Evolutionary conservation across 2,113 vertebrate genomes (phyloP).

Genomic region (Regulus satrapa): DNA sequence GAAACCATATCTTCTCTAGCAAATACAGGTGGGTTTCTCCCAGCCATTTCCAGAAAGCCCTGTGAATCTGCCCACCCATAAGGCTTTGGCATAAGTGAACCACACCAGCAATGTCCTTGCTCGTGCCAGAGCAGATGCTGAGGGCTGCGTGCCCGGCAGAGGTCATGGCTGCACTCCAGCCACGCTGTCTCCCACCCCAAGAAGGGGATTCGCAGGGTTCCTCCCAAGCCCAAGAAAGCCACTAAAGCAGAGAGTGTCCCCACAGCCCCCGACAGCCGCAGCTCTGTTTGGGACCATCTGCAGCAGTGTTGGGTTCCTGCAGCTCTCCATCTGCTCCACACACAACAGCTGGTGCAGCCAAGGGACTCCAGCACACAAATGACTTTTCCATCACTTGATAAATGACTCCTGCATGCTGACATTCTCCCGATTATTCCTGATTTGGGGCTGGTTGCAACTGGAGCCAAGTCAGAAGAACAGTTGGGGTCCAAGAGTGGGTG

Average conservation of each 20-base stretch:
- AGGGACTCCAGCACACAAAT: background rate
- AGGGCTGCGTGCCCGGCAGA: rapidly evolving
- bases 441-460: background rate
- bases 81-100: background rate
- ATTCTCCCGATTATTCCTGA: background rate
- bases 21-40: background rate
- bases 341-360: background rate
- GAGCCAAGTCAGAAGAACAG: background rate
- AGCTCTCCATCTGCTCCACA: background rate
- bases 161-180: background rate
- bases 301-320: background rate
- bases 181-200: background rate
- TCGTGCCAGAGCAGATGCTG: background rate
- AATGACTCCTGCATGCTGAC: background rate
- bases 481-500: background rate
- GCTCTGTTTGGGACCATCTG: background rate
- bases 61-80: background rate
- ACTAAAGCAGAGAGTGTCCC: background rate
- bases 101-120: rapidly evolving
- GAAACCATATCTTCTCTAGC: background rate
- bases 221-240: background rate
- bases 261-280: background rate
- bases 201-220: background rate
- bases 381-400: background rate
- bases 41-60: background rate